A percentile compares a stretch with the other conserved stretches of the same genome.
These are phyloP conservation scores for Trissolcus basalis DNA, from an alignment of 1,140 invertebrate species.

Conservation along the genomic window DNA sequence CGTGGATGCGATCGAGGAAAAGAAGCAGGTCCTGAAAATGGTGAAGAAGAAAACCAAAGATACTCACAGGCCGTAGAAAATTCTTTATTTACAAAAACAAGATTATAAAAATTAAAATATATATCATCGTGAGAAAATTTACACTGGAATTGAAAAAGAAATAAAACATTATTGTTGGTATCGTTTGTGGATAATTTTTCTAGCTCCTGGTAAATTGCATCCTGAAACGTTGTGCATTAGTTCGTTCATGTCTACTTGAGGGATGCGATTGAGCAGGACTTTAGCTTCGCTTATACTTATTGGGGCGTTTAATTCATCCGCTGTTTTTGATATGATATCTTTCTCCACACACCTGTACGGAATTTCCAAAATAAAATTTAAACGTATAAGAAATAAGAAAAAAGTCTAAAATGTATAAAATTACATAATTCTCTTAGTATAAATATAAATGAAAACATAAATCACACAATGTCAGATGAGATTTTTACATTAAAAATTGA, in stretches of 20 bases:
- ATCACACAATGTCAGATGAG: too few relatives aligned
- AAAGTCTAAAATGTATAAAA: too few relatives aligned
- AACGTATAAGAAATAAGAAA: too few relatives aligned
- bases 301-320: constrained; percentile 73
- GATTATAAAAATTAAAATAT: constrained; percentile 1
- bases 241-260: constrained; percentile 69
- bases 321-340: constrained; percentile 75
- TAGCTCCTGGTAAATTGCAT: constrained; percentile 77
- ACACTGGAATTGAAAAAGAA: not conserved
- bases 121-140: not conserved
- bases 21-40: constrained; percentile 61
- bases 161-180: constrained; percentile 69
- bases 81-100: constrained; percentile 1
- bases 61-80: too few relatives aligned
- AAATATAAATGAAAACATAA: constrained; percentile 2
- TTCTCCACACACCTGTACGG: constrained; percentile 75
- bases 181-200: constrained; percentile 76
- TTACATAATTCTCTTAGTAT: too few relatives aligned
- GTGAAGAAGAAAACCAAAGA: constrained; percentile 49
- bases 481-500: too few relatives aligned
- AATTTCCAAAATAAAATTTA: too few relatives aligned
- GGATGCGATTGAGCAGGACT: constrained; percentile 65
- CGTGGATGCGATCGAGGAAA: constrained; percentile 68
- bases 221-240: constrained; percentile 77
- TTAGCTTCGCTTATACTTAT: constrained; percentile 68